phyloP scores from a whole-genome alignment of 2,113 vertebrate genomes.

The Lophius piscatorius region DNA sequence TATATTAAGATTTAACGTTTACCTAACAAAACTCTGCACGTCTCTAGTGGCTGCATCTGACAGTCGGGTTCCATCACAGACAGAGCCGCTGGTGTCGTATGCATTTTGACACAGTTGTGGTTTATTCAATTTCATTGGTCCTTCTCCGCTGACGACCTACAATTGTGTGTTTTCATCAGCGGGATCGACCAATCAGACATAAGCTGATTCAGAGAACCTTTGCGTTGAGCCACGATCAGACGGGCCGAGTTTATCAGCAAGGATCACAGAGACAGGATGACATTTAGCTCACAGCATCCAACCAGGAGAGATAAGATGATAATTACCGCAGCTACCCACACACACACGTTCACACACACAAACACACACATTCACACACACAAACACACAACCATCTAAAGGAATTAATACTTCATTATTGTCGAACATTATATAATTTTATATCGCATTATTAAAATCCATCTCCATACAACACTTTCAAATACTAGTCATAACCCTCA shows the following conservation, averaged over 20 bases:
- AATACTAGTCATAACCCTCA: no score
- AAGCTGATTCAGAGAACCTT: constrained; percentile 17
- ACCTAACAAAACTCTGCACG: no score
- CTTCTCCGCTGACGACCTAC: not conserved
- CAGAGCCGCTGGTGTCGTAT: no score
- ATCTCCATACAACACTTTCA: no score
- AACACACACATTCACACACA: not conserved
- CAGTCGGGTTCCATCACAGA: no score
- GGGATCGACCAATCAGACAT: constrained; percentile 18
- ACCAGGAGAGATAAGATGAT: constrained; percentile 29
- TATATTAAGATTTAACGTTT: no score
- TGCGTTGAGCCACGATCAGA: no score
- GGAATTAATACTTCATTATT: no score
- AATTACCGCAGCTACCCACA: constrained; percentile 31
- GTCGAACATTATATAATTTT: no score
- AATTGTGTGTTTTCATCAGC: not conserved
- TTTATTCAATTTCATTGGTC: not conserved
- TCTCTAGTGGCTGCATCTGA: no score
- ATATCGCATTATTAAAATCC: no score
- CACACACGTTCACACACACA: not conserved
- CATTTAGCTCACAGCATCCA: constrained; percentile 36
- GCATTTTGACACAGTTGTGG: no score
- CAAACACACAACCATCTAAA: not conserved
- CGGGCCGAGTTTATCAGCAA: not conserved
- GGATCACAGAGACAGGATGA: constrained; percentile 34